A percentile compares a stretch with the other conserved stretches of the same genome.
These are phyloP conservation scores for Mus caroli DNA, from an alignment of 2,797 vertebrate genomes.

Conservation along the genomic window DNA sequence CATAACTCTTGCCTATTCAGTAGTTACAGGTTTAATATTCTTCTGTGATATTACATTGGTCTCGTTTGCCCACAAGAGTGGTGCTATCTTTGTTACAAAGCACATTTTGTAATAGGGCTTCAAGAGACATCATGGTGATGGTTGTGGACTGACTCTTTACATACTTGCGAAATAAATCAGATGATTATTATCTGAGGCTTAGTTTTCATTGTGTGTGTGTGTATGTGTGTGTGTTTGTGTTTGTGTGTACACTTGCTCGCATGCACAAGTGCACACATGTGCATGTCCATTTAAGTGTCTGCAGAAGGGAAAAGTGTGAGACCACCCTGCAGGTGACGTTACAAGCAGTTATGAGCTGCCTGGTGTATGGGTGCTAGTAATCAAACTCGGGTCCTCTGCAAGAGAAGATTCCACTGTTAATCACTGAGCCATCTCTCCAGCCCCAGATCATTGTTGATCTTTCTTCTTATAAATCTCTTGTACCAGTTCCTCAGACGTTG, in stretches of 20 bases:
- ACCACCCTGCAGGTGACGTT: neutral
- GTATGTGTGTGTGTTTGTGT: too few relatives aligned
- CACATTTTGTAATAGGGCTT: neutral
- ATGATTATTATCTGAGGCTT: neutral
- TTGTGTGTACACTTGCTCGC: accelerated
- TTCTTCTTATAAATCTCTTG: neutral
- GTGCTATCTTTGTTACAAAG: neutral
- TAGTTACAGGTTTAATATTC: neutral
- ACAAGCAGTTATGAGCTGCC: neutral
- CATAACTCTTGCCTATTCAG: neutral
- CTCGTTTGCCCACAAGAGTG: neutral
- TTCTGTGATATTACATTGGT: neutral
- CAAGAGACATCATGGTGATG: neutral
- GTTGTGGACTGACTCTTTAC: neutral
- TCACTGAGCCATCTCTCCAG: neutral
- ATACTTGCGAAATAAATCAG: neutral
- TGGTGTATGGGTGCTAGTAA: neutral
- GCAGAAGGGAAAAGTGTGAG: neutral
- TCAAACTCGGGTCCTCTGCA: neutral
- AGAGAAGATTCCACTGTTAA: neutral
- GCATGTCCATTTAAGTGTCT: neutral
- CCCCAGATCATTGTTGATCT: neutral
- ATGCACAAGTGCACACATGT: neutral
- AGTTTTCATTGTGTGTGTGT: neutral
- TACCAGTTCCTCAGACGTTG: too few relatives aligned